Conservation (phyloP, 2,113 vertebrate genomes). For the Rhadina sibilatrix region DNA sequence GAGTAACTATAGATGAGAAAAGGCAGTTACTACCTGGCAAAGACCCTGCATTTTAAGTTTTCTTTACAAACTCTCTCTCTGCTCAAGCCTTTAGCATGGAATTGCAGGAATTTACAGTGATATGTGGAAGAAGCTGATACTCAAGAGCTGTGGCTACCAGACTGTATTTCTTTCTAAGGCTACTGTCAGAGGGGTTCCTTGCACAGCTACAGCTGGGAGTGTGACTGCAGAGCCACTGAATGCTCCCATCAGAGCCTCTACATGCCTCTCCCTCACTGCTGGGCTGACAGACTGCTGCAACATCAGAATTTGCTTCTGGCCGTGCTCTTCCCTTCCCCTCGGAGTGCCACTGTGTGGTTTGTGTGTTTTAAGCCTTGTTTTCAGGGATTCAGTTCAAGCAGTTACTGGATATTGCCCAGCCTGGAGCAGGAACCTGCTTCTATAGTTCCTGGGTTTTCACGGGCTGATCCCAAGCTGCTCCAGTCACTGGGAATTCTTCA, state of each 20-base stretch:
- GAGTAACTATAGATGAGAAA: constrained; percentile 13
- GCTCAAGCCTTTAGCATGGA: neutral
- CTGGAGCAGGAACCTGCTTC: neutral
- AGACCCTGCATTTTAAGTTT: neutral
- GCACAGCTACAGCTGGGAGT: neutral
- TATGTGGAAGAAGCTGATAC: neutral
- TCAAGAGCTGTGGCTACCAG: neutral
- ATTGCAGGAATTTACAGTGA: neutral
- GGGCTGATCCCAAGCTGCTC: neutral
- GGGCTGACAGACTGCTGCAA: neutral
- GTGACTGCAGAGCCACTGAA: neutral
- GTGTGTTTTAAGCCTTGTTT: neutral
- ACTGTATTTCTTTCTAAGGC: neutral
- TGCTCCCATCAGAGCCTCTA: neutral
- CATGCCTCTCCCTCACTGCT: neutral
- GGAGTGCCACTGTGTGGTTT: fast-evolving
- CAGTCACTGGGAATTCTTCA: neutral
- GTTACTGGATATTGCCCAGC: neutral
- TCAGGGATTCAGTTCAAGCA: neutral
- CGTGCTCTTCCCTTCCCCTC: neutral
- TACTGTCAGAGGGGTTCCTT: neutral
- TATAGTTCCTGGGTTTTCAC: neutral
- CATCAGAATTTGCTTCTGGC: neutral
- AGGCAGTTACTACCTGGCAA: constrained; percentile 26
- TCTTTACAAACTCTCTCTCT: neutral